A percentile compares a stretch with the other conserved stretches of the same genome.
Evolutionary conservation across 2,113 vertebrate species (phyloP).

Genomic region (Anoplopoma fimbria): DNA sequence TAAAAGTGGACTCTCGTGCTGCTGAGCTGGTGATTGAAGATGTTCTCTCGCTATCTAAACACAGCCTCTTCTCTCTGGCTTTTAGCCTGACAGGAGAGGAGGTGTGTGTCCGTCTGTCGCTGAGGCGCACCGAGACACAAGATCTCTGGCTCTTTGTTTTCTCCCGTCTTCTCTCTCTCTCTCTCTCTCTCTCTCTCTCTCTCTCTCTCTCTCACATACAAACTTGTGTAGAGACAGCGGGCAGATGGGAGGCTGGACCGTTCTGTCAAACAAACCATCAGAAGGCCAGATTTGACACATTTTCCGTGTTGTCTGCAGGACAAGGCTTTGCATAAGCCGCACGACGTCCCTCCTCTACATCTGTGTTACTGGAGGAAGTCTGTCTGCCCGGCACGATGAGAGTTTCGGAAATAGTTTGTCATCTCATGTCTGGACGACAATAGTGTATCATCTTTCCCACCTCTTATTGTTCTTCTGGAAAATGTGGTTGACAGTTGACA

Average conservation of each 20-base stretch:
- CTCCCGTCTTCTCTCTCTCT: neutral
- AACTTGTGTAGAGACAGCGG: slow-evolving; percentile 35
- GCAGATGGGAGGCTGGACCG: slow-evolving; percentile 46
- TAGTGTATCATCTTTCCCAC: slow-evolving; percentile 22
- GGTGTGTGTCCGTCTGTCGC: slow-evolving; percentile 20
- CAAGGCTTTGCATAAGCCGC: neutral
- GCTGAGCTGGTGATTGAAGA: slow-evolving; percentile 54
- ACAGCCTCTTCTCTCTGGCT: slow-evolving; percentile 45
- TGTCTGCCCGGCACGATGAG: neutral
- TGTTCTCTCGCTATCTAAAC: slow-evolving; percentile 60
- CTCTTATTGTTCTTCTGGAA: slow-evolving; percentile 26
- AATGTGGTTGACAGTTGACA: slow-evolving; percentile 1
- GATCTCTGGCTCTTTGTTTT: slow-evolving; percentile 17
- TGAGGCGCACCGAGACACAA: slow-evolving; percentile 21
- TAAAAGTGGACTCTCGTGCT: slow-evolving; percentile 46
- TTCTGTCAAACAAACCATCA: slow-evolving; percentile 74
- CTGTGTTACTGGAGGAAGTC: slow-evolving; percentile 7
- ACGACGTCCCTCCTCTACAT: slow-evolving; percentile 1
- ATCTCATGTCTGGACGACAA: neutral
- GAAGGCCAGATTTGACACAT: slow-evolving; percentile 55
- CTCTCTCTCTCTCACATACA: slow-evolving; percentile 32
- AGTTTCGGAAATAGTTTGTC: slow-evolving; percentile 15
- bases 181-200: slow-evolving; percentile 10
- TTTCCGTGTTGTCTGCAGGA: slow-evolving; percentile 14
- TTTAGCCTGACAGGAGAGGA: slow-evolving; percentile 51